Percentiles rank a stretch among this genome's conserved stretches.
These are phyloP conservation scores for Spisula subtruncata DNA, from an alignment of 2,888 invertebrate genomes.

Conservation along the genomic window DNA sequence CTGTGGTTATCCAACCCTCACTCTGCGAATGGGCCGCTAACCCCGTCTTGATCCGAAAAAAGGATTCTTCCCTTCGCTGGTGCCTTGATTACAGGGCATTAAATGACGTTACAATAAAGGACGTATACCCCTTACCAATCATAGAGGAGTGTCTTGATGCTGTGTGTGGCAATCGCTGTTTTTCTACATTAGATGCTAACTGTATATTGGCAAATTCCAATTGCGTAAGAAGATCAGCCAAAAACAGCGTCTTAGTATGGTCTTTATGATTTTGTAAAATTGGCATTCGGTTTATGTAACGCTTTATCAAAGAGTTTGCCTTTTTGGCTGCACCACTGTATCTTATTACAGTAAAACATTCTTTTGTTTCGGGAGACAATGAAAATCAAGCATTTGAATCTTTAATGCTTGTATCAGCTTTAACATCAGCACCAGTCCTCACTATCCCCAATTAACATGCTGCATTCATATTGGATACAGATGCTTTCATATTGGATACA, in stretches of 20 bases:
- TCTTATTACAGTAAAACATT: constrained; percentile 44
- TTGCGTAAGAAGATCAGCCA: constrained; percentile 55
- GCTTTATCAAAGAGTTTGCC: constrained; percentile 61
- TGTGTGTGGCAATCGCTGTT: neutral
- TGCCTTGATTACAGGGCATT: constrained; percentile 23
- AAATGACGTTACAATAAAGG: neutral
- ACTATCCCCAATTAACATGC: constrained; percentile 52
- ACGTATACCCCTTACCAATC: too few species aligned
- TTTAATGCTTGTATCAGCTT: constrained; percentile 41
- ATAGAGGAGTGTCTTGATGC: constrained; percentile 25
- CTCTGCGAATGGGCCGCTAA: neutral
- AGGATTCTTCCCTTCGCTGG: neutral
- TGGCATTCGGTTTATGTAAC: constrained; percentile 69
- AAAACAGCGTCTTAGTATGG: constrained; percentile 72
- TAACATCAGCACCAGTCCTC: constrained; percentile 49
- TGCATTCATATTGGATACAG: constrained; percentile 59
- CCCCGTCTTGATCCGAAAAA: constrained; percentile 15
- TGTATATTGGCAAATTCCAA: constrained; percentile 35
- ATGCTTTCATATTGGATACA: constrained; percentile 57
- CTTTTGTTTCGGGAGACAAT: constrained; percentile 45
- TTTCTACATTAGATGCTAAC: neutral
- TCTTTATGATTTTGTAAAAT: constrained; percentile 60
- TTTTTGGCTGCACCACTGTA: constrained; percentile 44
- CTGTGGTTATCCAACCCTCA: neutral
- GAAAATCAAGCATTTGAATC: constrained; percentile 51